Evolutionary conservation across 2,797 vertebrate species (phyloP), one percentile per base, ranked within the genome.

Genomic region (Hydrolagus colliei): DNA sequence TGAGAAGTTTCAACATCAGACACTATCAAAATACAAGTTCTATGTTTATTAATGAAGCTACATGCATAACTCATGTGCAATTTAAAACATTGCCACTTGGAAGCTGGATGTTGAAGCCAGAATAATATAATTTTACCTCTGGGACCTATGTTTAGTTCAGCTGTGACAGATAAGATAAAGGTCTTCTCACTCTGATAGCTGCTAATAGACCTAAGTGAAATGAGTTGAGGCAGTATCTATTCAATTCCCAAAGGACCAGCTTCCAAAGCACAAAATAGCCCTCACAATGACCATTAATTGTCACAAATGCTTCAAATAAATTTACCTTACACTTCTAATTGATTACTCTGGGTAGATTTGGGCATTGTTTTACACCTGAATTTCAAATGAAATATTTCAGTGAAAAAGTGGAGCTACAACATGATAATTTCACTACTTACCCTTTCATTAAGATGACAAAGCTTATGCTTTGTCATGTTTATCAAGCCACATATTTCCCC

Each of bases 321-420:
- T 52, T 74, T 16, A 35, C 62, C 62, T 65, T 65, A 27, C 10
- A 16, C 65, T 80, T 80, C 13, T 35, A 71, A 68, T 68, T 71
- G 9, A 18, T 10, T 35, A 71, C 3, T 52, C 41, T 52, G 41
- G 6, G 41, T 52, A 52, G 41, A 52, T 52, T 52, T 52, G 41
- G 2, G 41, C 41, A 52, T 52, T 52, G 41, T 52, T 52, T 84
- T 84, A 9, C 63, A 27, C 35, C 16, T 9, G 4, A 11, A 4
- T 84, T 84, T 41, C 27, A 68, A 82, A 68, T 63, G 62, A 78
- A n/a, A 80, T 63, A 80, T 80, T 11, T 67, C 22, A 80, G 32
- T 67, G n/a, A 79, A 63, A 74, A 22, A 62, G 1, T 27, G 63
- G 1, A 63, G 18, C 9, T 52, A 1, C 13, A 76, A 18, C n/a